Base-by-base conservation (phyloP, 2,113 vertebrate genomes). In the Macrotus californicus region DNA sequence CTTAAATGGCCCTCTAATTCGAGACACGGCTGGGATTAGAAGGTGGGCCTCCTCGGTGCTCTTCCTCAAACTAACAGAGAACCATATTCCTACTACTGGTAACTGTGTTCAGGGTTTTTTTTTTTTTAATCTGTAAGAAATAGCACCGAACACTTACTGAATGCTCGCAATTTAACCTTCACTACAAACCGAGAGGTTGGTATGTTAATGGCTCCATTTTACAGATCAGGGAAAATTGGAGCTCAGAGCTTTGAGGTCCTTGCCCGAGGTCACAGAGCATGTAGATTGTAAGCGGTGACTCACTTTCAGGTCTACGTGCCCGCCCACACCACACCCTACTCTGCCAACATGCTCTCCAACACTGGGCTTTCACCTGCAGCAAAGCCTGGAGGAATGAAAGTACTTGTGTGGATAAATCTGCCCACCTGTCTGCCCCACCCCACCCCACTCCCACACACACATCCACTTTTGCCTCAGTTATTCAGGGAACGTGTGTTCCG, bases 41-140 rank as follows among this genome's bases (percentile, higher is more conserved):
- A 84, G 2, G 4, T 34, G 64, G 39, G 24, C 21, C 39, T 13
- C 19, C 24, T 16, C 5, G 0, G 11, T 22, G 4, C 36, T 39
- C 18, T 52, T 46, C 69, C 59, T 61, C 46, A 70, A 73, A 80
- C 50, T n/a, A 6, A 76, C 26, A 79, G 36, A 92, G 48, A 76
- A 21, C 46, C 54, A 7, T 12, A 14, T 34, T 80, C 39, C 46
- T 81, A 10, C 43, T 56, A 10, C 3, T 59, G 3, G 31, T 48
- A 39, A 75, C 56, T 36, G 6, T 21, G 14, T 73, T 67, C 15
- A 29, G 31, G 39, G 46, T 26, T 31, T 50, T 52, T 54, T 46
- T 46, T 66, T 75, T 26, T 72, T 80, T 26, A 39, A 59, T 64
- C 89, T 91, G 0, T 48, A 87, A 66, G 85, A 88, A 77, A 89